A percentile compares a stretch with the other conserved stretches of the same genome.
These are phyloP conservation scores for Gryon sp. DNA, from an alignment of 1,140 invertebrate species.

Conservation along the genomic window DNA sequence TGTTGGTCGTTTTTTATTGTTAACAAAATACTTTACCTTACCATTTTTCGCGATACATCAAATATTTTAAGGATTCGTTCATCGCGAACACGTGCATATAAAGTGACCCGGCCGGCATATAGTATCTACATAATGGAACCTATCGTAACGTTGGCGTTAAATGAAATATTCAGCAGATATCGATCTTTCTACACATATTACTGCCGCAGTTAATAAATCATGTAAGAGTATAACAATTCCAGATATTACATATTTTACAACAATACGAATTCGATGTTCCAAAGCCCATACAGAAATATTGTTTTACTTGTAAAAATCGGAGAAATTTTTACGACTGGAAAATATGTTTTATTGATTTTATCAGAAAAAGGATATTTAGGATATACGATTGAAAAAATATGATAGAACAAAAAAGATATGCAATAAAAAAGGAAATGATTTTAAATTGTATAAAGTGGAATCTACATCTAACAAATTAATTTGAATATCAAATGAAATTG, in stretches of 20 bases:
- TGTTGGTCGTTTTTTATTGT: slow-evolving; percentile 1
- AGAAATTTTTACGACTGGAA: too few relatives aligned
- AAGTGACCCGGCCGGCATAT: slow-evolving; percentile 43
- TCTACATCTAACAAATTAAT: too few relatives aligned
- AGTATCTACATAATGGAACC: slow-evolving; percentile 60
- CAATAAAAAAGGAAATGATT: too few relatives aligned
- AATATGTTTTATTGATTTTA: too few relatives aligned
- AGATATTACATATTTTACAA: slow-evolving; percentile 32
- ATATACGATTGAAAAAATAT: too few relatives aligned
- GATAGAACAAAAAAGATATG: too few relatives aligned
- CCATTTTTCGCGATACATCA: slow-evolving; percentile 35
- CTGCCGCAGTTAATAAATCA: slow-evolving; percentile 58
- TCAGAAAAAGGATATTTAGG: too few relatives aligned
- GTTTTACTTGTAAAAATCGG: too few relatives aligned
- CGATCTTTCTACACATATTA: slow-evolving; percentile 52
- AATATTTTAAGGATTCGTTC: slow-evolving; percentile 59
- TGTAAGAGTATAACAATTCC: slow-evolving; percentile 38
- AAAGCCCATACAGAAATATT: background rate
- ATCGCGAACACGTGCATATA: slow-evolving; percentile 53
- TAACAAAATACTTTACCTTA: slow-evolving; percentile 39
- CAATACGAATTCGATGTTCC: slow-evolving; percentile 16
- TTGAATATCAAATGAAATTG: too few relatives aligned
- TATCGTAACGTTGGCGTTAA: slow-evolving; percentile 55
- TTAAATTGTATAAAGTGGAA: too few relatives aligned
- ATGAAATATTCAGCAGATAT: slow-evolving; percentile 61